Evolutionary conservation across 2,113 vertebrate genomes (phyloP).

Genomic region (Actinemys pallida): DNA sequence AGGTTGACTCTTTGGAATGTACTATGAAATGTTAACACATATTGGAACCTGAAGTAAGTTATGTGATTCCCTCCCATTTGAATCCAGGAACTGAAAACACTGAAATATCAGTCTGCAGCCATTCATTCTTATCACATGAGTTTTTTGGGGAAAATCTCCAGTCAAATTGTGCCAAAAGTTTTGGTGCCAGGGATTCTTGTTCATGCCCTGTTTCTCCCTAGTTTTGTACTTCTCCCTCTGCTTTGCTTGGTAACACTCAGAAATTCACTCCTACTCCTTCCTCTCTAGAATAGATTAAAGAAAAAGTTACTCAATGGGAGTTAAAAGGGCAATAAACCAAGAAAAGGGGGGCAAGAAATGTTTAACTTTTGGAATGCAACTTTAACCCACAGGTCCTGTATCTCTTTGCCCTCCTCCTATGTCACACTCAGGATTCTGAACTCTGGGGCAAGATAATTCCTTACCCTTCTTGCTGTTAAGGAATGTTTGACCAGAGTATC

Average conservation of each 20-base stretch:
- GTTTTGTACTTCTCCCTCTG: conserved; percentile 16
- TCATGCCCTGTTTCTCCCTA: conserved; percentile 9
- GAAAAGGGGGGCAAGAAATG: neutral
- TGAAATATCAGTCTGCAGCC: neutral
- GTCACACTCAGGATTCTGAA: neutral
- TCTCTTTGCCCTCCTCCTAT: conserved; percentile 19
- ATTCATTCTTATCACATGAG: neutral
- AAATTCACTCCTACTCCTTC: neutral
- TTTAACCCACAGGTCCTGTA: conserved; percentile 34
- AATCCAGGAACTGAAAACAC: neutral
- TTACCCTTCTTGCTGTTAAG: neutral
- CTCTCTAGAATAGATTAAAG: conserved; percentile 33
- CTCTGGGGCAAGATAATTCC: neutral
- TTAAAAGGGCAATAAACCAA: conserved; percentile 48
- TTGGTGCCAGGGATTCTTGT: conserved; percentile 27
- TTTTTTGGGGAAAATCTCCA: neutral
- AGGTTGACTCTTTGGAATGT: neutral
- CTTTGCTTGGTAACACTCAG: neutral
- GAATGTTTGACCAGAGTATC: neutral
- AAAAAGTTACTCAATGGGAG: neutral
- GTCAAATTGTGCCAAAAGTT: conserved; percentile 39
- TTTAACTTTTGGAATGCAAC: conserved; percentile 27
- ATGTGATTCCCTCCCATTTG: neutral
- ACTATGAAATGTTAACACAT: neutral
- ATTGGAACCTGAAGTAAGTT: neutral